A percentile compares a stretch with the other conserved stretches of the same genome.
Evolutionary conservation across 2,888 invertebrate genomes (phyloP).

Genomic region (Pandemis corylana): DNA sequence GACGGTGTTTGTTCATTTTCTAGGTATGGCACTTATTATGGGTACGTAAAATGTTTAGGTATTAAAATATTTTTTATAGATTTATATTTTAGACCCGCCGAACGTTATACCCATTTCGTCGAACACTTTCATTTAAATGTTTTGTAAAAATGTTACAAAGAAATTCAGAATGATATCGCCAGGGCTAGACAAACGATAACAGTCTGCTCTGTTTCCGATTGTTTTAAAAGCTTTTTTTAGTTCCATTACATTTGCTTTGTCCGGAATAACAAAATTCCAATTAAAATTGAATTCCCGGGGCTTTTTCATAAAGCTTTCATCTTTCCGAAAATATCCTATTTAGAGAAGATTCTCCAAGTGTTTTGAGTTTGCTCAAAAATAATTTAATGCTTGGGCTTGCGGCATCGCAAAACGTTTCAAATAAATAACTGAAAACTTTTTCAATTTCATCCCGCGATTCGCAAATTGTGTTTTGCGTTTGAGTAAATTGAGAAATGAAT

Average conservation of each 20-base stretch:
- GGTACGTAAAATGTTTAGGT: too few species aligned
- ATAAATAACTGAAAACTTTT: slow-evolving; percentile 83
- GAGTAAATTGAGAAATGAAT: slow-evolving; percentile 80
- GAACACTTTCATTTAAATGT: neutral
- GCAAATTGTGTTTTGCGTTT: slow-evolving; percentile 82
- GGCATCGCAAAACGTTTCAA: slow-evolving; percentile 71
- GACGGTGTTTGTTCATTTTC: neutral
- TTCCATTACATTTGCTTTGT: slow-evolving; percentile 27
- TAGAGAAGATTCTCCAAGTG: slow-evolving; percentile 51
- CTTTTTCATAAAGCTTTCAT: slow-evolving; percentile 36
- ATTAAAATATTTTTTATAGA: too few species aligned
- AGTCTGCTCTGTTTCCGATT: neutral
- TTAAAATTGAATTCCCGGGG: slow-evolving; percentile 32
- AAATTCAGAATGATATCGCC: neutral
- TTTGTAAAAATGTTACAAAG: neutral
- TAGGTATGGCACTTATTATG: neutral
- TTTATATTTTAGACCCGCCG: neutral
- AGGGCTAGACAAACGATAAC: neutral
- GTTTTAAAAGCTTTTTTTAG: slow-evolving; percentile 13
- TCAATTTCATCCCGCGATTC: slow-evolving; percentile 80
- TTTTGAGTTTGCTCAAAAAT: slow-evolving; percentile 67
- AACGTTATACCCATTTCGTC: neutral
- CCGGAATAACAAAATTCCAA: slow-evolving; percentile 30
- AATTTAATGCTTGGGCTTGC: slow-evolving; percentile 69
- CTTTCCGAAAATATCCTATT: slow-evolving; percentile 45